Evolutionary conservation across 2,113 vertebrate species (phyloP).

Genomic region (Trinectes maculatus): DNA sequence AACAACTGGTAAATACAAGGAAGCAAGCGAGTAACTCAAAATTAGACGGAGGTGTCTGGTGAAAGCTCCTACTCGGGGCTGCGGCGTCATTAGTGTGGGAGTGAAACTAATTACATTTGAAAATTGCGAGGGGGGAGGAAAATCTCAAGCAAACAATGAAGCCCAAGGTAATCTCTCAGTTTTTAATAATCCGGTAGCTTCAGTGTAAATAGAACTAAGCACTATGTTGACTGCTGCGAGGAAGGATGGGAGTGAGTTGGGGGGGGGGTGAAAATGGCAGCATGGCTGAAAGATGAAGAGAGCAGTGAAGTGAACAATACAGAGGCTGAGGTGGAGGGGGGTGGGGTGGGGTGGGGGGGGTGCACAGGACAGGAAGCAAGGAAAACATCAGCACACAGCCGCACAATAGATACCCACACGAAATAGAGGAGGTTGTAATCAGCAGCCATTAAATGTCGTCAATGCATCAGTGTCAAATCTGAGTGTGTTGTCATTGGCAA

Average conservation of each 20-base stretch:
- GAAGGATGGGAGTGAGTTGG: conserved; percentile 25
- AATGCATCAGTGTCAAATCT: conserved; percentile 42
- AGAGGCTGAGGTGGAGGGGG: neutral
- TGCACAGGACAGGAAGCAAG: neutral
- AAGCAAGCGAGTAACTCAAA: conserved; percentile 26
- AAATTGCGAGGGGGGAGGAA: conserved; percentile 17
- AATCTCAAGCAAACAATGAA: conserved; percentile 33
- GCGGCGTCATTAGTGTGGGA: conserved; percentile 28
- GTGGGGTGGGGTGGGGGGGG: conserved; percentile 14
- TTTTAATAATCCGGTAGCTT: conserved; percentile 44
- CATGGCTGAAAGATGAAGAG: conserved; percentile 25
- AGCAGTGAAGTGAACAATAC: conserved; percentile 29
- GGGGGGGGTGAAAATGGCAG: conserved; percentile 12
- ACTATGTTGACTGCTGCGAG: conserved; percentile 17
- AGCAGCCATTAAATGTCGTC: conserved; percentile 51
- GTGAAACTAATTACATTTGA: conserved; percentile 53
- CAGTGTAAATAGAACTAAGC: conserved; percentile 45
- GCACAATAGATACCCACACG: no score
- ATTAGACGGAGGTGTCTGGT: conserved; percentile 25
- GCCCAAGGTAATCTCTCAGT: conserved; percentile 44
- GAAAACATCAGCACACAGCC: conserved; percentile 24
- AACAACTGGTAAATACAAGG: conserved; percentile 29
- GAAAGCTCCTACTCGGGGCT: conserved; percentile 35
- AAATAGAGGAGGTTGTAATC: no score
- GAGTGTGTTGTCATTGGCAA: conserved; percentile 43